Evolutionary conservation across 2,113 vertebrate genomes (phyloP), one percentile per base, ranked within the genome.

Genomic region (Oryzias celebensis): DNA sequence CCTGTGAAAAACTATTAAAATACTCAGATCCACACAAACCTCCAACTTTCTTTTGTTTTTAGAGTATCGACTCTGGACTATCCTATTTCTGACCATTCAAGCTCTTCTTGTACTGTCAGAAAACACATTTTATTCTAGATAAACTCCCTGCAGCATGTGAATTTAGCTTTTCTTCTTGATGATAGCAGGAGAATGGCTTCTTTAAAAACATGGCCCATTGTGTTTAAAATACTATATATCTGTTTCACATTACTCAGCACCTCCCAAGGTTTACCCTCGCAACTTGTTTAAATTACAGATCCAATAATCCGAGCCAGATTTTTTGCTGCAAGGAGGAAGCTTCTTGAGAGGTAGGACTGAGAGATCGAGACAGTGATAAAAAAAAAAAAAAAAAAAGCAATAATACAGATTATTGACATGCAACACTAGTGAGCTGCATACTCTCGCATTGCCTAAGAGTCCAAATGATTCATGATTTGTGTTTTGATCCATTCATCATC

Each of bases 221-320:
- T 74, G 62, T 65, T 84, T 73, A 74, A 89, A 49, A 78, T 76
- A 64, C 49, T 51, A 57, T 48, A 48, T 78, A 77, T 86, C 88
- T 91, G 90, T 75, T 92, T 89, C 71, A 60, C 71, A 88, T 92
- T 89, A 91, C 80, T 80, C 55, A 31, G 45, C 41, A 58, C 78
- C 82, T 87, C 80, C 66, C 62, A 77, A 64, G 84, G 78, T 77
- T 86, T 84, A 64, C 52, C 71, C 71, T 63, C 60, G 36, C 69
- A 68, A 81, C 62, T 78, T 66, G 52, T 77, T 82, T 63, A 60
- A 54, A 51, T 50, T 78, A 82, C 78, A 61, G 70, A 68, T 61
- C 46, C 68, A 26, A 43, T 89, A 90, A 92, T 88, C 80, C 88
- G 71, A 89, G 65, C 82, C 87, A 89, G 81, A 88, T 83, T 89